Evolutionary conservation across 2,888 invertebrate species (phyloP).

Genomic region (Eurytoma californica): DNA sequence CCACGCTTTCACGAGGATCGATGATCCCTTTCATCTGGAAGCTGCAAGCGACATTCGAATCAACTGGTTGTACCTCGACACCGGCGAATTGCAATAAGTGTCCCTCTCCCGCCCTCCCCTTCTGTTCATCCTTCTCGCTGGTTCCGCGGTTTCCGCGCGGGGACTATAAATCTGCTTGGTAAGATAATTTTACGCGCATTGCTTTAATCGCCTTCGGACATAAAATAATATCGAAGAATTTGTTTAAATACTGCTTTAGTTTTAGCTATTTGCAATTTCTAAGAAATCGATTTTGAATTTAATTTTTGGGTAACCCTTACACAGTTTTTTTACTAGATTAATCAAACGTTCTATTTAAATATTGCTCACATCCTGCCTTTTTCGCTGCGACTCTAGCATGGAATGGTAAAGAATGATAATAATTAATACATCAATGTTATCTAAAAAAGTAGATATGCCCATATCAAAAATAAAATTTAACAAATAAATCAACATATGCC

Average conservation of each 20-base stretch:
- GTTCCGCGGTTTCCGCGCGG: constrained; percentile 19
- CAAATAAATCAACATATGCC: too few species aligned
- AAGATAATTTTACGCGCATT: constrained; percentile 55
- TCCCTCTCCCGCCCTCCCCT: constrained; percentile 30
- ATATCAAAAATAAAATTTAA: too few species aligned
- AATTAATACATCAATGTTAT: too few species aligned
- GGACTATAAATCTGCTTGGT: constrained; percentile 59
- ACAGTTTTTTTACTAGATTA: too few species aligned
- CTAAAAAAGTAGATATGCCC: too few species aligned
- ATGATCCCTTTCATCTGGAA: constrained; percentile 44
- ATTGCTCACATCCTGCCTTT: too few species aligned
- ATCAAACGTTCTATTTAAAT: too few species aligned
- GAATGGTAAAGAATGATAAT: too few species aligned
- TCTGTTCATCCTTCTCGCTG: constrained; percentile 26
- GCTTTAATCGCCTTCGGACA: constrained; percentile 41
- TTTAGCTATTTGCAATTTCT: too few species aligned
- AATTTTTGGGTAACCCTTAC: too few species aligned
- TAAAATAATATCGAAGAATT: not conserved
- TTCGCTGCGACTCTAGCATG: too few species aligned
- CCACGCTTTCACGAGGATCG: constrained; percentile 41
- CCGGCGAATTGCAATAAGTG: not conserved
- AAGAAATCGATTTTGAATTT: too few species aligned
- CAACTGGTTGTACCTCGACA: constrained; percentile 28
- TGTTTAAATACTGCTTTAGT: not conserved
- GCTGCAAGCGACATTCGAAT: constrained; percentile 40